Percentiles rank a stretch among this genome's conserved stretches.
Evolutionary conservation across 2,797 vertebrate genomes (phyloP).

Genomic region (Sebastiscus albofasciatus): DNA sequence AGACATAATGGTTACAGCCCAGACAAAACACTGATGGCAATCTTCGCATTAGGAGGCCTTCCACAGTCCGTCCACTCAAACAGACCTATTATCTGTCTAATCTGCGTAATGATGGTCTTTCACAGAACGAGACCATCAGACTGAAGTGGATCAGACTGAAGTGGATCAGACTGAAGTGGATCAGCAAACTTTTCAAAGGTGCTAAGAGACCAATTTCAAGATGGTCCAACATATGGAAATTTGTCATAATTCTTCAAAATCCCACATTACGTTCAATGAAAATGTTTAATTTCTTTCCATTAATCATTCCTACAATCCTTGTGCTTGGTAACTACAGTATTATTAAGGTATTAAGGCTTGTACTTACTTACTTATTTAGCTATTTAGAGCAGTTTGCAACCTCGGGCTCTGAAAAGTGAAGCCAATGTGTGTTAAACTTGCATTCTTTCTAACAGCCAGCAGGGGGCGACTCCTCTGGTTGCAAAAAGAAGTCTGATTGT

Average conservation of each 20-base stretch:
- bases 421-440: too few relatives aligned
- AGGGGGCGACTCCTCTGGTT: too few relatives aligned
- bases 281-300: neutral
- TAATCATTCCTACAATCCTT: neutral
- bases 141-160: neutral
- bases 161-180: too few relatives aligned
- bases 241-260: neutral
- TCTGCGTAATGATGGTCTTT: conserved; percentile 15
- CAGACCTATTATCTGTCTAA: conserved; percentile 21
- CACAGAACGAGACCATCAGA: neutral
- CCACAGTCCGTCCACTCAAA: conserved; percentile 19
- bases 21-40: conserved; percentile 42
- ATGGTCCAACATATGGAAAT: too few relatives aligned
- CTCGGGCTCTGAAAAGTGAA: too few relatives aligned
- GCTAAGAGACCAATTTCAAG: neutral
- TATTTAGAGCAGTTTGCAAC: too few relatives aligned
- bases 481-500: too few relatives aligned
- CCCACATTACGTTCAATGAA: neutral
- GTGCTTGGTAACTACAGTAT: neutral
- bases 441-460: accelerated
- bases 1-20: conserved; percentile 9
- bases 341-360: neutral
- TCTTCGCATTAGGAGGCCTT: conserved; percentile 7
- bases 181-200: neutral
- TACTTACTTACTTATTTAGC: too few relatives aligned